These are phyloP conservation scores for Perca flavescens DNA, from an alignment of 2,113 vertebrate species.

Conservation along the genomic window DNA sequence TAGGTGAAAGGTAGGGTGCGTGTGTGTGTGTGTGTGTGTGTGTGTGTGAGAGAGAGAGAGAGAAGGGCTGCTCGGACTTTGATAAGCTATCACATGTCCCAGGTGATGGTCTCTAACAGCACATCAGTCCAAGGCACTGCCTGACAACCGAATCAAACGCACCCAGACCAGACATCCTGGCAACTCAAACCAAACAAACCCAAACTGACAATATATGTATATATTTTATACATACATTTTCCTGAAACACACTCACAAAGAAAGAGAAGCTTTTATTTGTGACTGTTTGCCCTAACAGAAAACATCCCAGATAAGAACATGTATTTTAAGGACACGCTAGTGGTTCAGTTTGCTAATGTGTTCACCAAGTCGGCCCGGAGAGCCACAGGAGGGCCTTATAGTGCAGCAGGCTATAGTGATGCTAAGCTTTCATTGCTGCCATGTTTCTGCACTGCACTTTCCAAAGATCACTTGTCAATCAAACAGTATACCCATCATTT, in stretches of 20 bases:
- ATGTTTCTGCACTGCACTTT: neutral
- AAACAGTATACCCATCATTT: neutral
- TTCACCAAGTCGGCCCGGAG: conserved; percentile 3
- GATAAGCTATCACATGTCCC: conserved; percentile 99
- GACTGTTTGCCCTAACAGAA: conserved; percentile 37
- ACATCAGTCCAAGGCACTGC: conserved; percentile 91
- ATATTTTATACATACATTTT: conserved; percentile 61
- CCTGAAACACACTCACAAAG: conserved; percentile 36
- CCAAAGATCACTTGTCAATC: conserved; percentile 36
- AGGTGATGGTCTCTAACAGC: conserved; percentile 95
- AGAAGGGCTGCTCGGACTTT: conserved; percentile 96
- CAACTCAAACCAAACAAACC: conserved; percentile 79
- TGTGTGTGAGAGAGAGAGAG: conserved; percentile 77
- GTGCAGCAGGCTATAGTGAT: conserved; percentile 1
- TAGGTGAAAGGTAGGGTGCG: conserved; percentile 45
- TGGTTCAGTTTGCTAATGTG: conserved; percentile 8
- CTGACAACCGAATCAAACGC: conserved; percentile 86
- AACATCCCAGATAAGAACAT: conserved; percentile 54
- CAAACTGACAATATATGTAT: conserved; percentile 60
- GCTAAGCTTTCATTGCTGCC: neutral
- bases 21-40: conserved; percentile 19
- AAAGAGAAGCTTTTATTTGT: conserved; percentile 46
- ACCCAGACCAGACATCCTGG: conserved; percentile 78
- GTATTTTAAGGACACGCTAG: conserved; percentile 36
- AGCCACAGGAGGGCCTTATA: conserved; percentile 26